Base-by-base conservation (phyloP, 2,797 vertebrate species). In the Argyrosomus regius region DNA sequence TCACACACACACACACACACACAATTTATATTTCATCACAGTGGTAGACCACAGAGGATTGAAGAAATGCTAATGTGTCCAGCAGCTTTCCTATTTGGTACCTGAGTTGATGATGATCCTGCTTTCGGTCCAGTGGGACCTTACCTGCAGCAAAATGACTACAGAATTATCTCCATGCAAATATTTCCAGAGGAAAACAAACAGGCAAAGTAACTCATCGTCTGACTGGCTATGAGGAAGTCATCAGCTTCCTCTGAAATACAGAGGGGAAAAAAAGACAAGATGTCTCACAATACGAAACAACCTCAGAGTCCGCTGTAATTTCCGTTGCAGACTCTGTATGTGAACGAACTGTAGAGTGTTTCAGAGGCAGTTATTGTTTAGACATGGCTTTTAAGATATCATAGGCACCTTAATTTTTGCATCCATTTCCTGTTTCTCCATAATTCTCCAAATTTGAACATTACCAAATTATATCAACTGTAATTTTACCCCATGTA, bases 21-120 rank as follows among this genome's bases (percentile, higher is more conserved):
- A 82, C 75, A 61, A 76, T 82, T 86, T 71, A 70, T 83, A 90
- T 91, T 90, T 91, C 81, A 86, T 91, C 84, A 82, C 57, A 6
- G 60, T 66, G 59, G 62, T 20, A 54, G 72, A 84, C 91, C 77
- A 72, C 75, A 72, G 87, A 90, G 86, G 77, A 84, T 54, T 85
- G 77, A 82, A 77, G 77, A 89, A 88, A 92, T 93, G 90, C 88
- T 88, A 92, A 93, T 92, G 76, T 84, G 80, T 89, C 90, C 81
- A 5, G 79, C 82, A 91, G 87, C 72, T 63, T 82, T 88, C 65
- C 60, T 81, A 64, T 82, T 83, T 67, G 57, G 64, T 76, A 80
- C 28, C 67, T 53, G 69, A 35, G 54, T 58, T 79, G 83, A 74
- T 72, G 78, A 85, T 67, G 78, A 91, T 83, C 77, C 78, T 31